Conservation (phyloP, 2,113 vertebrate species). For the Scortum barcoo region DNA sequence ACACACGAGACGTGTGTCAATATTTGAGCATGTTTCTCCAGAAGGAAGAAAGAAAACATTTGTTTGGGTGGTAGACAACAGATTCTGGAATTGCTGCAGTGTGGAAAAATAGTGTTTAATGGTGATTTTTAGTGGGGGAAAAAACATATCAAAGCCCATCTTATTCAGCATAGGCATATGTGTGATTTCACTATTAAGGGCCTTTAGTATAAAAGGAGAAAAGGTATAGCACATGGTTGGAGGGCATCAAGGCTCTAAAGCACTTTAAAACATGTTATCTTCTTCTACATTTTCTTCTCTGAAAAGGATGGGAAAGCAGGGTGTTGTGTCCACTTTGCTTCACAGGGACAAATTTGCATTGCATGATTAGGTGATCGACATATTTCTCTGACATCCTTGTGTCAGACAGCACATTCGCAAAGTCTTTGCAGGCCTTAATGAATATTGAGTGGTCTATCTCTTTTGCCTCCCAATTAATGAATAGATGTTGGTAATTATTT, state of each 20-base stretch:
- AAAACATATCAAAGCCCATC: not conserved
- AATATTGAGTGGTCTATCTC: slow-evolving; percentile 86
- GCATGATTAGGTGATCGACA: slow-evolving; percentile 76
- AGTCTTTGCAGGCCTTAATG: slow-evolving; percentile 83
- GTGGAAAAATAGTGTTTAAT: not conserved
- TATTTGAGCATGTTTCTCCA: slow-evolving; percentile 16
- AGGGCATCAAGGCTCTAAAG: not conserved
- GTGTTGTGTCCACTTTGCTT: slow-evolving; percentile 23
- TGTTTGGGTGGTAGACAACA: not conserved
- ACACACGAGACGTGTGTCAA: slow-evolving; percentile 13
- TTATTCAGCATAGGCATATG: not conserved
- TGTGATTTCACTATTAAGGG: slow-evolving; percentile 12
- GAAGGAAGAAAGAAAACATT: not conserved
- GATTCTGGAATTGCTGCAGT: not conserved
- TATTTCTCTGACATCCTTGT: slow-evolving; percentile 74
- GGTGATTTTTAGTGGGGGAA: not conserved
- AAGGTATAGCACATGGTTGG: too few species aligned
- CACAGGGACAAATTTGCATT: slow-evolving; percentile 66
- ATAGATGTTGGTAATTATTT: slow-evolving; percentile 88
- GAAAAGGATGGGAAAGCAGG: not conserved
- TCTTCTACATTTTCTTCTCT: not conserved
- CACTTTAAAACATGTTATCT: not conserved
- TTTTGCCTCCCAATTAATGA: slow-evolving; percentile 85
- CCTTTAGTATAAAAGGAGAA: not conserved
- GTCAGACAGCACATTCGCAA: slow-evolving; percentile 79